These are phyloP conservation scores for Columba livia DNA, from an alignment of 2,113 vertebrate genomes.

Conservation along the genomic window DNA sequence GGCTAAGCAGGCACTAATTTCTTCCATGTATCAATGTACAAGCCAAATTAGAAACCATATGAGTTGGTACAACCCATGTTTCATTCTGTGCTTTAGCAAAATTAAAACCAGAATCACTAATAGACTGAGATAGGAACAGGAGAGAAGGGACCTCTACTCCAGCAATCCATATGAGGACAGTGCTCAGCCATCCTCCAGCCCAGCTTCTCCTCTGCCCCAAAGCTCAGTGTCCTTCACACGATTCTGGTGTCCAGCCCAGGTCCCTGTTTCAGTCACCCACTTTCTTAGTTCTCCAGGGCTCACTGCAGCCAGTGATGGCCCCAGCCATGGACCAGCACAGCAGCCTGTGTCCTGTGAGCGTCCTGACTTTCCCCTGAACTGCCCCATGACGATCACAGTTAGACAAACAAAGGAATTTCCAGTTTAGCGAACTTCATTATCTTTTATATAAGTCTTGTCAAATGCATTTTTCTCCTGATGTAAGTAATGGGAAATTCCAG, in stretches of 20 bases:
- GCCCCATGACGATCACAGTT: neutral
- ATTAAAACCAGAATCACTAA: neutral
- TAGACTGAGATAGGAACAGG: neutral
- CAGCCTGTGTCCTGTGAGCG: neutral
- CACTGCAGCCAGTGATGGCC: neutral
- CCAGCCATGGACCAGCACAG: neutral
- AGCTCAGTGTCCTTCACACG: neutral
- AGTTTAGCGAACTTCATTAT: neutral
- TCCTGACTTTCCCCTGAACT: neutral
- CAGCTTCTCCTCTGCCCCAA: neutral
- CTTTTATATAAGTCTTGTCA: neutral
- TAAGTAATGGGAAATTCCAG: conserved; percentile 16
- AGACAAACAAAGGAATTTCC: conserved; percentile 9
- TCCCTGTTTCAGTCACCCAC: neutral
- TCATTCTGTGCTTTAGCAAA: neutral
- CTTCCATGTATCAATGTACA: neutral
- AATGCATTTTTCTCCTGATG: neutral
- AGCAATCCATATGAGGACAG: neutral
- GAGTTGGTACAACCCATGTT: neutral
- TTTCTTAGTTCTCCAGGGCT: neutral
- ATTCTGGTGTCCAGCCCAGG: neutral
- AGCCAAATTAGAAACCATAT: neutral
- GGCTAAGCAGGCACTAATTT: neutral
- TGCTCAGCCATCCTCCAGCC: neutral
- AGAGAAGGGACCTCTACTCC: neutral